phyloP scores from a whole-genome alignment of 2,797 vertebrate genomes.

The Tolypeutes matacus region DNA sequence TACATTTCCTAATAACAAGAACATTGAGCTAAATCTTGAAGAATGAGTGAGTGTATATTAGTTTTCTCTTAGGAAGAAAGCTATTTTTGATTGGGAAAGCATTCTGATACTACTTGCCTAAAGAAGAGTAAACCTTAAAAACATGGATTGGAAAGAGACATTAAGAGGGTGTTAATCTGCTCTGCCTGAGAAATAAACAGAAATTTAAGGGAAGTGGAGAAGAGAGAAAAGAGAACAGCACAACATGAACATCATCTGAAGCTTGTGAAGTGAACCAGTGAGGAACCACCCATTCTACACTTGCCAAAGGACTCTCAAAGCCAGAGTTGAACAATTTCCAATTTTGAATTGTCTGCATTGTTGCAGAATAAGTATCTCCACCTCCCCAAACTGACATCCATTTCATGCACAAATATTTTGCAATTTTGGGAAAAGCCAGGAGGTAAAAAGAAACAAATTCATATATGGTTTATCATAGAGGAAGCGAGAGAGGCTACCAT shows the following conservation, averaged over 20 bases:
- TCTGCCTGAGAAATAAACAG: not conserved
- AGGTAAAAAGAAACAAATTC: slow-evolving; percentile 7
- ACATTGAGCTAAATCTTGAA: not conserved
- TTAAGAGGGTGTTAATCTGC: not conserved
- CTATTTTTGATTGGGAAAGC: not conserved
- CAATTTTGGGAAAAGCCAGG: not conserved
- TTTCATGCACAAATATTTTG: not conserved
- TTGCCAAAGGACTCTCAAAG: not conserved
- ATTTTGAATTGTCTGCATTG: not conserved
- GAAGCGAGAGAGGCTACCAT: not conserved
- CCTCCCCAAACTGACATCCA: not conserved
- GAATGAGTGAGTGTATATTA: not conserved
- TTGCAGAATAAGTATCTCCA: not conserved
- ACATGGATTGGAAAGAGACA: not conserved
- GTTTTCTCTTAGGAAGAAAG: not conserved
- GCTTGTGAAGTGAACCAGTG: not conserved
- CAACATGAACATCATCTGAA: not conserved
- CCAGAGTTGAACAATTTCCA: not conserved
- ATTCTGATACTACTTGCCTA: not conserved
- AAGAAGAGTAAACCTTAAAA: not conserved
- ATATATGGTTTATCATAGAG: not conserved
- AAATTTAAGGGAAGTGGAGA: not conserved
- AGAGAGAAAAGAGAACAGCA: not conserved
- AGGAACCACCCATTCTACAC: not conserved
- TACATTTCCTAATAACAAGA: too few species aligned